Evolutionary conservation across 2,888 invertebrate species (phyloP).

Genomic region (Didymodactylos carnosus): DNA sequence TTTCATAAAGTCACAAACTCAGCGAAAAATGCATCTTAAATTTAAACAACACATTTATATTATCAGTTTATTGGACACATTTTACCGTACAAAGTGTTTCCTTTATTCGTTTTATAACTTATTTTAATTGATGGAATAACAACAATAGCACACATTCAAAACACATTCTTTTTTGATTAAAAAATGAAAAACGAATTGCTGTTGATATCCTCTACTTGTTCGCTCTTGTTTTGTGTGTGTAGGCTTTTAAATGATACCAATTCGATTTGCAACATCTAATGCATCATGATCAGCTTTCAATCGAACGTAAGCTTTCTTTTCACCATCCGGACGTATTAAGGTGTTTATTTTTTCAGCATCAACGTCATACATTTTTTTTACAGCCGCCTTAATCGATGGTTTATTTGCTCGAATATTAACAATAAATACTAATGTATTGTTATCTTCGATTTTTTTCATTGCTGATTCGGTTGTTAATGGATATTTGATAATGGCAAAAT

Average conservation of each 20-base stretch:
- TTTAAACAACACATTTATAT: too few relatives aligned
- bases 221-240: too few relatives aligned
- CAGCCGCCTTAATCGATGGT: constrained; percentile 81
- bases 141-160: too few relatives aligned
- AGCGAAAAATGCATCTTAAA: too few relatives aligned
- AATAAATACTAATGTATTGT: constrained; percentile 95
- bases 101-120: too few relatives aligned
- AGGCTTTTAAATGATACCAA: not conserved
- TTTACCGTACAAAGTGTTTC: too few relatives aligned
- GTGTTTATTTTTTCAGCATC: constrained; percentile 96
- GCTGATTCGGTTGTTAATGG: constrained; percentile 98
- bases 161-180: too few relatives aligned
- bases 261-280: constrained; percentile 78
- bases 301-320: constrained; percentile 97
- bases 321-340: constrained; percentile 73
- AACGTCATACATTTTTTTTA: constrained; percentile 92
- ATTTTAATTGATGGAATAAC: too few relatives aligned
- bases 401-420: constrained; percentile 88
- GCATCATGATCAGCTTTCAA: constrained; percentile 94
- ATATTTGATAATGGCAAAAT: constrained; percentile 87
- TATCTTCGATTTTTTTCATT: constrained; percentile 99
- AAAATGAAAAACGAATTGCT: too few relatives aligned
- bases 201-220: too few relatives aligned
- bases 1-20: too few relatives aligned
- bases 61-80: too few relatives aligned